phyloP scores from a whole-genome alignment of 2,113 vertebrate species.

The Rhea pennata region DNA sequence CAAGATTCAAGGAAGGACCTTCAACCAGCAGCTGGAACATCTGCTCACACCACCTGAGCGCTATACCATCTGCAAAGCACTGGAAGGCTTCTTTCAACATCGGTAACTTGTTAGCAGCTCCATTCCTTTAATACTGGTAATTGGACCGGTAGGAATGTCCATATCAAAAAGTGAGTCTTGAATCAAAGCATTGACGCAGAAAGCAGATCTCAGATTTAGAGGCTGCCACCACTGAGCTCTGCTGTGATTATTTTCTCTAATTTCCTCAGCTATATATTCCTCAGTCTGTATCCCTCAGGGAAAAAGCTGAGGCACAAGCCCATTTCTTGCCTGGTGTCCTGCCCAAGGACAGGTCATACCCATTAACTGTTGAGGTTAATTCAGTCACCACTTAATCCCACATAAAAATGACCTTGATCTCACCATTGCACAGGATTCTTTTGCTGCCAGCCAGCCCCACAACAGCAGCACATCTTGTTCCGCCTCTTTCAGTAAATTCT shows the following conservation, averaged over 20 bases:
- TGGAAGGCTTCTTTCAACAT: constrained; percentile 98
- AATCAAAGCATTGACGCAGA: neutral
- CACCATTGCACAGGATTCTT: rapidly evolving
- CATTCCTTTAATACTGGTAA: rapidly evolving
- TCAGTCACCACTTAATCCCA: neutral
- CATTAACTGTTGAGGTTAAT: neutral
- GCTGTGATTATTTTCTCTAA: rapidly evolving
- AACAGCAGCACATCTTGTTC: rapidly evolving
- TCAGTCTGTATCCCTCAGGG: rapidly evolving
- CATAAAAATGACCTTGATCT: neutral
- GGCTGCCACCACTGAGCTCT: neutral
- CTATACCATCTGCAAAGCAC: constrained; percentile 90
- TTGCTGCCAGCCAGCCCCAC: neutral
- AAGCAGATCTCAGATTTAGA: neutral
- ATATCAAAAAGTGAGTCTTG: rapidly evolving
- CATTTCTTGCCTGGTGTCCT: neutral
- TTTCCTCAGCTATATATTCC: neutral
- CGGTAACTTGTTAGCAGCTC: constrained; percentile 76
- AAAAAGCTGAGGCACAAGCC: neutral
- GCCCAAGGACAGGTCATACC: neutral
- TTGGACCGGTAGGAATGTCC: neutral
- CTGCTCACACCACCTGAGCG: constrained; percentile 93
- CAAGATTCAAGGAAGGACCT: constrained; percentile 93
- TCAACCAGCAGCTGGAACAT: constrained; percentile 97
- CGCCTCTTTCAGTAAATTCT: neutral